Conservation (phyloP, 2,113 vertebrate genomes). For the Zonotrichia leucophrys region DNA sequence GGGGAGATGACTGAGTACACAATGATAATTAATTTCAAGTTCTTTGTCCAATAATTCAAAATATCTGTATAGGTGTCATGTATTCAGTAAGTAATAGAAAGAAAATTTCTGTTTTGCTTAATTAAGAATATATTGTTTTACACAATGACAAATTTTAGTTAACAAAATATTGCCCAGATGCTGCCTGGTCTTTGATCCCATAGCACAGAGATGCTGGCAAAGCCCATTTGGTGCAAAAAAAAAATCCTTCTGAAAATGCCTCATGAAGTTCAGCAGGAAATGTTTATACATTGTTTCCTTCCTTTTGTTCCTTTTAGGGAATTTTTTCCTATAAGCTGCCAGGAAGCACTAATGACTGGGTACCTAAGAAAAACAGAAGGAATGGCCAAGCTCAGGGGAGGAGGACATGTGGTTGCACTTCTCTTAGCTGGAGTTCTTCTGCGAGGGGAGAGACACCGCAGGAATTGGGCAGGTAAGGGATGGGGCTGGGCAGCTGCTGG, state of each 20-base stretch:
- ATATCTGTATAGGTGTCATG: background rate
- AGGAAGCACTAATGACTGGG: background rate
- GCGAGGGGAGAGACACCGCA: accelerated
- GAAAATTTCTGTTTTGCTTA: background rate
- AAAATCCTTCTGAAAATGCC: background rate
- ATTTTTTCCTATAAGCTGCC: no score
- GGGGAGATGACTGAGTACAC: background rate
- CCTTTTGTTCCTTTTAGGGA: background rate
- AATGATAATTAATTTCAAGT: background rate
- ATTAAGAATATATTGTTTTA: background rate
- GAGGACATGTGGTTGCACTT: background rate
- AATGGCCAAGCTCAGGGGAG: background rate
- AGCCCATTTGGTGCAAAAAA: background rate
- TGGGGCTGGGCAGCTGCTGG: background rate
- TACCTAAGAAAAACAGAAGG: background rate
- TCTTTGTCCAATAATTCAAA: background rate
- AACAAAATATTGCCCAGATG: background rate
- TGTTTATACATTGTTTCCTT: background rate
- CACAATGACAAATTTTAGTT: background rate
- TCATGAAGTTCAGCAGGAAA: background rate
- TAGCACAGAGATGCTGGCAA: background rate
- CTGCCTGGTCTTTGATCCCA: background rate
- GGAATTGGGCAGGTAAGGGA: no score
- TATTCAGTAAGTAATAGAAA: background rate
- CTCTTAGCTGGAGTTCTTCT: background rate